phyloP scores from a whole-genome alignment of 2,113 vertebrate genomes.

The human (Homo sapiens) region GRCh38 chr11:104365001-104365500 shows the following conservation, averaged over 20 bases:
- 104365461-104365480: not conserved
- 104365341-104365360: not conserved
- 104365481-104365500: not conserved
- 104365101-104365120: conserved; percentile 68
- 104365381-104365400: not conserved
- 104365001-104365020: conserved; percentile 53
- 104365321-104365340: not conserved
- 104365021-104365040: conserved; percentile 46
- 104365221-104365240: not conserved
- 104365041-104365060: conserved; percentile 53
- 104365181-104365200: not conserved
- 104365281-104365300: not conserved
- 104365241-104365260: conserved; percentile 35
- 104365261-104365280: not conserved
- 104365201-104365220: not conserved
- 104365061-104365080: conserved; percentile 9
- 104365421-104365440: not conserved
- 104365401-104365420: not conserved
- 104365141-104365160: conserved; percentile 59
- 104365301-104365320: not conserved
- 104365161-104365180: conserved; percentile 33
- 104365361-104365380: not conserved
- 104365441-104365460: not conserved
- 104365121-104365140: conserved; percentile 70
- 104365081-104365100: conserved; percentile 64